Base-by-base conservation (phyloP, 2,797 vertebrate species). In the Staurois parvus region DNA sequence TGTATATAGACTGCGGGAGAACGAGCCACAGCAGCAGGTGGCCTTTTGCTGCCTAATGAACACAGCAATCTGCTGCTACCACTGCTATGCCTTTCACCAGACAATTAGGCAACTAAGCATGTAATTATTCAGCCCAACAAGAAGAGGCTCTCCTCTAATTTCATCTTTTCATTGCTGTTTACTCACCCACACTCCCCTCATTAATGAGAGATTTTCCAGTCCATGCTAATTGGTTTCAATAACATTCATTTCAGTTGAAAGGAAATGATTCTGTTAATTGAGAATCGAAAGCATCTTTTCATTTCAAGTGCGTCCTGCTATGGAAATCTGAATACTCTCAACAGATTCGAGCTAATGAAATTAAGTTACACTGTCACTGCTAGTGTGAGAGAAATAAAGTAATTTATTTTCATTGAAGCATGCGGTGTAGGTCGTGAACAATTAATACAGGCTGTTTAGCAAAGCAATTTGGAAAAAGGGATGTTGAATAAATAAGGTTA, bases 81-180 rank as follows among this genome's bases (percentile, higher is more conserved):
- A 96, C 95, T 91, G 93, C 91, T 56, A 93, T 88, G 95, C 98
- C 96, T 97, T 98, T 98, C 97, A 98, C 96, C 96, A 97, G 95
- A 98, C 98, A 99, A 99, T 99, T 99, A 99, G 97, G 97, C 97
- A 96, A 98, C 98, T 99, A 98, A 99, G 97, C 97, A 98, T 98
- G 97, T 99, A 97, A 99, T 99, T 99, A 99, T 99, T 99, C 96
- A 96, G 97, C 96, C 97, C 98, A 98, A 96, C 95, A 95, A 98
- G 97, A 97, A 98, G 97, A 97, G 96, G 94, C 96, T 99, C 96
- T 98, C 95, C 97, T 99, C 97, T 99, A 97, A 99, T 99, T 99
- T 97, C 97, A 96, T 97, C 97, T 99, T 98, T 98, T 98, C 97
- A 99, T 98, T 97, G 96, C 97, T 98, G 98, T 98, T 99, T 99